Conservation (phyloP, 2,797 vertebrate genomes). For the Tauraco hartlaubi region DNA sequence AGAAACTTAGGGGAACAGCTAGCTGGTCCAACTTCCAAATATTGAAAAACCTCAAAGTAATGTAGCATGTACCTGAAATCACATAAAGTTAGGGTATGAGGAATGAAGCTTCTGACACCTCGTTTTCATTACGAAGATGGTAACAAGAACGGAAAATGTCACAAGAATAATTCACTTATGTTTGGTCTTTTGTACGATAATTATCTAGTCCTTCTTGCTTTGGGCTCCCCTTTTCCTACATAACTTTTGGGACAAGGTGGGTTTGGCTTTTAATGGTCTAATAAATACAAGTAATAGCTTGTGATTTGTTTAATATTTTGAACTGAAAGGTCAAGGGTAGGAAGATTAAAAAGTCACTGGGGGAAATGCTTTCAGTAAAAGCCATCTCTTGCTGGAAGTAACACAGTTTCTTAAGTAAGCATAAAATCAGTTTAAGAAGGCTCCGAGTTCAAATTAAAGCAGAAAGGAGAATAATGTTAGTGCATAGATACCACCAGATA, state of each 20-base stretch:
- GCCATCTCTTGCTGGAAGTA: constrained; percentile 52
- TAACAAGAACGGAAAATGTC: constrained; percentile 52
- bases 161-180: constrained; percentile 47
- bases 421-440: constrained; percentile 64
- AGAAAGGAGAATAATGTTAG: constrained; percentile 41
- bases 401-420: constrained; percentile 45
- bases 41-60: constrained; percentile 2
- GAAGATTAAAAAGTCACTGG: constrained; percentile 48
- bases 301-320: constrained; percentile 73
- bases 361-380: constrained; percentile 43
- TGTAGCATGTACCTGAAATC: background rate
- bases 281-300: constrained; percentile 66
- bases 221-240: constrained; percentile 6
- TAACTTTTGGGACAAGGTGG: constrained; percentile 3
- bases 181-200: constrained; percentile 30
- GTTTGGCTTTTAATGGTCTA: constrained; percentile 50
- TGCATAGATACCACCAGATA: background rate
- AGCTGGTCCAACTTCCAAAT: background rate
- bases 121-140: constrained; percentile 6
- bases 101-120: constrained; percentile 16
- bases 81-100: background rate
- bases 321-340: constrained; percentile 66
- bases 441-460: constrained; percentile 38
- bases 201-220: constrained; percentile 6
- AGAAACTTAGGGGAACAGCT: constrained; percentile 17